phyloP scores from a whole-genome alignment of 53 echinoderm and acorn worm genomes.

The Henricia sp. region DNA sequence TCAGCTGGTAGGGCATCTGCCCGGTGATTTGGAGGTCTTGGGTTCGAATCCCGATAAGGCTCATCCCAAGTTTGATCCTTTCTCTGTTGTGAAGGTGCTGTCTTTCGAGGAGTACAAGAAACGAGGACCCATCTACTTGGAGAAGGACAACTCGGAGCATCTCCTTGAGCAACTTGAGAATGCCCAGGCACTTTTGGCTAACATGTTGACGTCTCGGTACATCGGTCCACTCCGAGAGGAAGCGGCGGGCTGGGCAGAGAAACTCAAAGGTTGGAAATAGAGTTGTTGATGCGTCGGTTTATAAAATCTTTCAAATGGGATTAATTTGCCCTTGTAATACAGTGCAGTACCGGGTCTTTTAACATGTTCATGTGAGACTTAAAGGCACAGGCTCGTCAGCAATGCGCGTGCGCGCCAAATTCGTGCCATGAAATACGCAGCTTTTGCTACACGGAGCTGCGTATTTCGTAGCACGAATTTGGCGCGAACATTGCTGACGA shows the following conservation, averaged over 20 bases:
- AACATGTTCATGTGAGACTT: too few species aligned
- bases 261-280: constrained; percentile 81
- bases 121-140: constrained; percentile 95
- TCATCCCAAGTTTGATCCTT: background rate
- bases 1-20: too few species aligned
- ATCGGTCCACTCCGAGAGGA: constrained; percentile 96
- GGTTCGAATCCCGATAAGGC: background rate
- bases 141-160: constrained; percentile 97
- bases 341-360: too few species aligned
- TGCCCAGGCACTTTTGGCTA: constrained; percentile 94
- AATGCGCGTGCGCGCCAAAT: too few species aligned
- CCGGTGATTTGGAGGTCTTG: too few species aligned
- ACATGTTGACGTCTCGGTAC: constrained; percentile 93
- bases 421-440: too few species aligned
- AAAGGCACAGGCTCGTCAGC: too few species aligned
- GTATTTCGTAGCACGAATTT: too few species aligned
- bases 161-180: constrained; percentile 97
- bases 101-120: constrained; percentile 95
- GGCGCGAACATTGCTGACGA: too few species aligned
- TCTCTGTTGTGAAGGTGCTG: constrained; percentile 85
- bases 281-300: background rate
- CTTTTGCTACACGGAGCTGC: too few species aligned
- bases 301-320: too few species aligned
- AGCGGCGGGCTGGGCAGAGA: constrained; percentile 99
- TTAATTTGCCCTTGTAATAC: too few species aligned